A percentile compares a stretch with the other conserved stretches of the same genome.
These are phyloP conservation scores for Noctilio leporinus DNA, from an alignment of 2,113 vertebrate species.

Conservation along the genomic window DNA sequence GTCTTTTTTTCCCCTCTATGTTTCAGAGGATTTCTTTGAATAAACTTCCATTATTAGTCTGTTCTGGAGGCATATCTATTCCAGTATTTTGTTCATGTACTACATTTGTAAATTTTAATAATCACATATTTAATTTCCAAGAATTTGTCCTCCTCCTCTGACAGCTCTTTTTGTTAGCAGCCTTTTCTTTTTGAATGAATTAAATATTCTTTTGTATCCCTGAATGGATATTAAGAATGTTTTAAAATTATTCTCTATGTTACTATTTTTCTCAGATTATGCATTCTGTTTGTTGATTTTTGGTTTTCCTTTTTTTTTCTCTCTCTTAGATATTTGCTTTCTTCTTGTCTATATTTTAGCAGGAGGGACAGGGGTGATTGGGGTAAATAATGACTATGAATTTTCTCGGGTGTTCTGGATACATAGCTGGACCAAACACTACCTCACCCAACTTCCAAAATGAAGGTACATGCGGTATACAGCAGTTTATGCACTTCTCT, in stretches of 20 bases:
- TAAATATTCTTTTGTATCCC: not conserved
- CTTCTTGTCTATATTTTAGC: not conserved
- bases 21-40: not conserved
- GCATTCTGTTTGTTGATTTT: not conserved
- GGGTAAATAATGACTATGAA: not conserved
- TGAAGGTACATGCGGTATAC: rapidly evolving
- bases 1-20: not conserved
- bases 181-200: not conserved
- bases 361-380: not conserved
- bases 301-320: not conserved
- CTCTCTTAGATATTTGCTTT: not conserved
- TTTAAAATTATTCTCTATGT: not conserved
- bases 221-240: not conserved
- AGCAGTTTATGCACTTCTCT: not conserved
- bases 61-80: not conserved
- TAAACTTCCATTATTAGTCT: not conserved
- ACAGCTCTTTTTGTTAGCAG: not conserved
- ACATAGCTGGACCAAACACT: not conserved
- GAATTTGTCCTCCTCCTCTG: not conserved
- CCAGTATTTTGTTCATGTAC: not conserved
- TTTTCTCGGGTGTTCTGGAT: not conserved
- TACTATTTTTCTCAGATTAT: not conserved
- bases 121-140: not conserved
- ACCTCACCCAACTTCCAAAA: not conserved
- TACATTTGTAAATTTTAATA: not conserved